Base-by-base conservation (phyloP, 2,797 vertebrate species). In the Phrynocephalus forsythii region DNA sequence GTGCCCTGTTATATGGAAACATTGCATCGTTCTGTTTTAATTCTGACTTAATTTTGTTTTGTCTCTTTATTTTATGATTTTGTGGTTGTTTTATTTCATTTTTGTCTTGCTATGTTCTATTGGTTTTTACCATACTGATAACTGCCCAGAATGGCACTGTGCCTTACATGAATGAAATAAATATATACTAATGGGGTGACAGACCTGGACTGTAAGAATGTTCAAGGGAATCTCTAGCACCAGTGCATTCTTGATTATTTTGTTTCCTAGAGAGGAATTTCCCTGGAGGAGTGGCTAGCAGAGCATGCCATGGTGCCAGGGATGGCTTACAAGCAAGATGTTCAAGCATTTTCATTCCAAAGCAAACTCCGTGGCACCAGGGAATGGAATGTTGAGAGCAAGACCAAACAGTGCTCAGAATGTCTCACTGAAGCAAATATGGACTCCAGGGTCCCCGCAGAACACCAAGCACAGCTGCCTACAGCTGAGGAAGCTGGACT, bases 361-460 rank as follows among this genome's bases (percentile, higher is more conserved):
- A 85, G 87, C 83, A 88, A 76, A 85, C 69, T n/a, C 38, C 69
- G 44, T 63, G 80, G 87, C 68, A 44, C 18, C 24, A 68, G 78
- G 77, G 56, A 81, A 76, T 56, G 78, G 87, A 80, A 88, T 88
- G 77, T 56, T 24, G 48, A 85, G 86, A 77, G 81, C 63, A 83
- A 60, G 52, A 63, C 80, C 73, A 60, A 24, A 38, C 44, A 68
- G 60, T 73, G 50, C 44, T 68, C 81, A 44, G 13, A 28, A n/a
- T 72, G n/a, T 67, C 77, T 80, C 50, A 22, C 63, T 80, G 77
- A 71, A 84, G 77, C 68, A 38, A 52, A 38, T 75, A 33, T 30
- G 56, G 77, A 30, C 24, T 18, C 24, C 28, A n/a, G 48, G 28
- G 24, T 67, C 56, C 33, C 33, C 33, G 33, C 33, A 33, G 33